phyloP scores from a whole-genome alignment of 2,113 vertebrate species.

The Rhinoderma darwinii region DNA sequence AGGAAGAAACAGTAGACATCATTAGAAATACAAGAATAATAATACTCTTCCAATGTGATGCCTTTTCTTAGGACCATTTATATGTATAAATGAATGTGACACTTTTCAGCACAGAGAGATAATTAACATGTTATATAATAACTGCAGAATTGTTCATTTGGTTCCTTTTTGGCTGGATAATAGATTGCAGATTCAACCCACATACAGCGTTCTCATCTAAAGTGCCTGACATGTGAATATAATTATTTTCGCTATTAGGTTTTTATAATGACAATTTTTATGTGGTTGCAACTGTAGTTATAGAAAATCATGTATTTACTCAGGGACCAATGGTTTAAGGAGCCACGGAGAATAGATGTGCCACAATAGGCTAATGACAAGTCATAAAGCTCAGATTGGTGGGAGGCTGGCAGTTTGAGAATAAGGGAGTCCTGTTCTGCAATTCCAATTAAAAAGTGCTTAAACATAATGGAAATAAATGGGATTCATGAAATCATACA shows the following conservation, averaged over 20 bases:
- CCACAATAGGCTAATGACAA: not conserved
- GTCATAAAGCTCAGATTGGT: not conserved
- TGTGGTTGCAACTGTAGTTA: not conserved
- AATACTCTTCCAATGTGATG: not conserved
- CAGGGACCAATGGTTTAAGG: not conserved
- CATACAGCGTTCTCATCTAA: not conserved
- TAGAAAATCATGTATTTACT: not conserved
- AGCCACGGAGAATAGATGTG: not conserved
- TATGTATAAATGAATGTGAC: not conserved
- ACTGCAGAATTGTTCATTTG: not conserved
- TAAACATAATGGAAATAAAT: too few relatives aligned
- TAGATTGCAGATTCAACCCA: conserved; percentile 4
- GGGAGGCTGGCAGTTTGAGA: not conserved
- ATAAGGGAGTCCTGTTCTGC: not conserved
- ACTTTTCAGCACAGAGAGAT: conserved; percentile 4
- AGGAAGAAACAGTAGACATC: not conserved
- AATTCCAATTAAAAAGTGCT: too few relatives aligned
- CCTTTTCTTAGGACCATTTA: not conserved
- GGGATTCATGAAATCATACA: too few relatives aligned
- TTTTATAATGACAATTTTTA: not conserved
- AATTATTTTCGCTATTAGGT: not conserved
- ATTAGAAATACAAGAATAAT: not conserved
- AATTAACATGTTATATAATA: conserved; percentile 16
- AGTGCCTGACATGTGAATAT: not conserved
- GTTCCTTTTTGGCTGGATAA: not conserved